Conservation (phyloP, 2,888 invertebrate species). For the Hoplodrina blanda region DNA sequence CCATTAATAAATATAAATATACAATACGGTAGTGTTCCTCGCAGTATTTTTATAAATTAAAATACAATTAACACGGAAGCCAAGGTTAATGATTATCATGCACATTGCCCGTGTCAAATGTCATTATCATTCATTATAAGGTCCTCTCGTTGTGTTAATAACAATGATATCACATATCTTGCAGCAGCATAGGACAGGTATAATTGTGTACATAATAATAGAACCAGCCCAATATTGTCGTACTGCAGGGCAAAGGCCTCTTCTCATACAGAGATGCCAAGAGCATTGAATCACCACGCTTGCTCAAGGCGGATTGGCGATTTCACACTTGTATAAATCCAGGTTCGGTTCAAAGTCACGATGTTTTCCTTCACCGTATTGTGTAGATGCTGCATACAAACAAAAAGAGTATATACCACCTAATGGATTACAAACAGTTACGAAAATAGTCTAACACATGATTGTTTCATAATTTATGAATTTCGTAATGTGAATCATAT, state of each 20-base stretch:
- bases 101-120: slow-evolving; percentile 62
- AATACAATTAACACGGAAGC: slow-evolving; percentile 39
- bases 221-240: too few species aligned
- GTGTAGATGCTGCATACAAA: slow-evolving; percentile 8
- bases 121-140: slow-evolving; percentile 59
- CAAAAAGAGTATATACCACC: slow-evolving; percentile 25
- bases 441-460: slow-evolving; percentile 61
- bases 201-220: slow-evolving; percentile 6
- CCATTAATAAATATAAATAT: slow-evolving; percentile 24
- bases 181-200: slow-evolving; percentile 26
- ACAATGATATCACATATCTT: slow-evolving; percentile 58
- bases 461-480: slow-evolving; percentile 69
- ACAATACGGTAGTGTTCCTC: slow-evolving; percentile 8
- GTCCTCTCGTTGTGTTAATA: slow-evolving; percentile 59
- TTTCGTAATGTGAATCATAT: slow-evolving; percentile 66
- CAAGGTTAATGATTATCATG: slow-evolving; percentile 65
- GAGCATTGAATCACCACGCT: too few species aligned
- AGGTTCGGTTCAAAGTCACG: too few species aligned
- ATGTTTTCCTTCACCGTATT: background rate
- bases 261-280: too few species aligned
- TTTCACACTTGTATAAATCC: too few species aligned
- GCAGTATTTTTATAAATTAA: slow-evolving; percentile 45
- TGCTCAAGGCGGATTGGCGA: too few species aligned
- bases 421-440: slow-evolving; percentile 45
- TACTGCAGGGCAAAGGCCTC: too few species aligned